These are phyloP conservation scores for Onychostoma macrolepis DNA, from an alignment of 2,113 vertebrate genomes.

Conservation along the genomic window DNA sequence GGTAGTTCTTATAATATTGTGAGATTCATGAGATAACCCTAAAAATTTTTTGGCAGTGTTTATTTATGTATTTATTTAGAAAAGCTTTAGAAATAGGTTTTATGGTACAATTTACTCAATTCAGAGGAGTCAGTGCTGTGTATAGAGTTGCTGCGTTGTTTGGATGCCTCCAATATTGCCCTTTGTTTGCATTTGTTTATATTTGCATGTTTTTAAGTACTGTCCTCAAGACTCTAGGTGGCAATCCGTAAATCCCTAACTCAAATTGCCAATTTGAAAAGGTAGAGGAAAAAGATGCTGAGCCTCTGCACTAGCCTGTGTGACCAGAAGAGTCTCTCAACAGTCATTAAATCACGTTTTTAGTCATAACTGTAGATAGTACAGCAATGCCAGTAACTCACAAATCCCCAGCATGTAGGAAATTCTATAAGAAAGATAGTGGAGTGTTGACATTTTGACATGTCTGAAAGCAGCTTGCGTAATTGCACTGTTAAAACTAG, in stretches of 20 bases:
- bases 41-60: neutral
- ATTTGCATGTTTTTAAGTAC: neutral
- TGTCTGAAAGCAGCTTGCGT: neutral
- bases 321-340: neutral
- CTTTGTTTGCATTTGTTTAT: neutral
- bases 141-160: neutral
- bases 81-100: neutral
- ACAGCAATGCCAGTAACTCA: neutral
- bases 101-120: neutral
- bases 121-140: neutral
- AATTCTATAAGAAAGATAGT: neutral
- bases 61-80: neutral
- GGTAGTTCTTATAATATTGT: too few relatives aligned
- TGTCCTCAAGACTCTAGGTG: neutral
- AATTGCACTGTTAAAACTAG: neutral
- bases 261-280: neutral
- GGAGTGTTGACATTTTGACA: conserved; percentile 16
- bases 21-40: too few relatives aligned
- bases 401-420: neutral
- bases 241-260: neutral
- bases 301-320: neutral
- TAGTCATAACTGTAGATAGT: neutral
- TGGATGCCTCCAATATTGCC: neutral
- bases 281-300: neutral
- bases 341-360: neutral